These are phyloP conservation scores for Cynodonichthys magdalenae DNA, from an alignment of 2,797 vertebrate genomes.

Conservation along the genomic window DNA sequence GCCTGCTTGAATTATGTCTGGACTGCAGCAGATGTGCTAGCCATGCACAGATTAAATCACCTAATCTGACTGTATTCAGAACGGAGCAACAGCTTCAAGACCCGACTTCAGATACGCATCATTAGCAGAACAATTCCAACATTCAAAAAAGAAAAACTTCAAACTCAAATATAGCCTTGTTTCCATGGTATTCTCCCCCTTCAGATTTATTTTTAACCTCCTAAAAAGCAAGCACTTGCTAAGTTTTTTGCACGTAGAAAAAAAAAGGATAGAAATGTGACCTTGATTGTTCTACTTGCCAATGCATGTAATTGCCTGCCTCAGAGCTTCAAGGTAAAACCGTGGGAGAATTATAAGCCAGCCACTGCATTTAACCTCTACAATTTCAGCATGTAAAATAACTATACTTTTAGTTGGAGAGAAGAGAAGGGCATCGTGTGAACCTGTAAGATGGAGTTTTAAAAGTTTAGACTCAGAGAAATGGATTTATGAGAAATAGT, in stretches of 20 bases:
- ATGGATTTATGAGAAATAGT: not conserved
- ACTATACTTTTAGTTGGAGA: slow-evolving; percentile 51
- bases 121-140: slow-evolving; percentile 20
- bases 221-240: slow-evolving; percentile 39
- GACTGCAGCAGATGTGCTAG: slow-evolving; percentile 23
- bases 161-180: slow-evolving; percentile 44
- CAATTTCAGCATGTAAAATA: slow-evolving; percentile 20
- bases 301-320: slow-evolving; percentile 32
- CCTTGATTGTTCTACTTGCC: slow-evolving; percentile 44
- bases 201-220: slow-evolving; percentile 57
- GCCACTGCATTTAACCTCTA: slow-evolving; percentile 9
- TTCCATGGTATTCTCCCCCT: slow-evolving; percentile 37
- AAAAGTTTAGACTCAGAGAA: not conserved
- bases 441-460: not conserved
- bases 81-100: slow-evolving; percentile 7
- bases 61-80: slow-evolving; percentile 18
- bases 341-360: slow-evolving; percentile 41
- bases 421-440: slow-evolving; percentile 14
- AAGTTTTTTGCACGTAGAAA: slow-evolving; percentile 30
- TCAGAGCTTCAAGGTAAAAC: slow-evolving; percentile 45
- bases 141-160: slow-evolving; percentile 18
- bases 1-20: slow-evolving; percentile 33
- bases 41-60: slow-evolving; percentile 29
- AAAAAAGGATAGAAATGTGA: slow-evolving; percentile 17
- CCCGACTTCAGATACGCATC: slow-evolving; percentile 31